Base-by-base conservation (phyloP, 1,140 invertebrate species). In the Diabrotica virgifera region DNA sequence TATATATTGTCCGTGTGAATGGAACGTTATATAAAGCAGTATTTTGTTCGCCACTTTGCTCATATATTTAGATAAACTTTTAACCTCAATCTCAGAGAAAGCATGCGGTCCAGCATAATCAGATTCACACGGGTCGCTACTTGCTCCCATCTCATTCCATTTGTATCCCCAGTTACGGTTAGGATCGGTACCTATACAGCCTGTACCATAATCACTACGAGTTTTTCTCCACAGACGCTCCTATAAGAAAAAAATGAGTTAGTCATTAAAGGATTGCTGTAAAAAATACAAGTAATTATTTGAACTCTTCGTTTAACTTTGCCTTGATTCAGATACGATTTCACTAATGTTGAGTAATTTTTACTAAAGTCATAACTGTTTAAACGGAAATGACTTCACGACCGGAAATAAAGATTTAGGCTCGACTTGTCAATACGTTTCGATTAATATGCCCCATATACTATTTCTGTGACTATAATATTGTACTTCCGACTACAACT, bases 201-300 rank as follows among this genome's bases (percentile, higher is more conserved):
- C 24, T 5, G 67, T 62, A 0, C 59, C 11, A 50, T 84, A 84
- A 8, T 80, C 80, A 51, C 80, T 84, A 14, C 88, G 80, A 0
- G 89, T 91, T 77, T 92, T 91, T n/a, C 90, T 83, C 89, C 90
- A 92, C 65, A 90, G 72, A 40, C 90, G 84, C 65, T 88, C 81
- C 85, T 89, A 67, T 0, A 37, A 52, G n/a, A n/a, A 11, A 36
- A 6, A 58, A 24, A 24, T 1, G 24, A 24, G 24, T 24, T 24
- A 24, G 24, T 24, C 4, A 24, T 24, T 24, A 24, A 24, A 24
- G 4, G 24, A 24, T 24, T 2, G 1, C 24, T 24, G 24, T n/a
- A n/a, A n/a, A n/a, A n/a, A n/a, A n/a, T n/a, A n/a, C n/a, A n/a
- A n/a, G n/a, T n/a, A n/a, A n/a, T n/a, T n/a, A n/a, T n/a, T n/a